Conservation (phyloP, 2,113 vertebrate genomes). For the Zingel zingel region DNA sequence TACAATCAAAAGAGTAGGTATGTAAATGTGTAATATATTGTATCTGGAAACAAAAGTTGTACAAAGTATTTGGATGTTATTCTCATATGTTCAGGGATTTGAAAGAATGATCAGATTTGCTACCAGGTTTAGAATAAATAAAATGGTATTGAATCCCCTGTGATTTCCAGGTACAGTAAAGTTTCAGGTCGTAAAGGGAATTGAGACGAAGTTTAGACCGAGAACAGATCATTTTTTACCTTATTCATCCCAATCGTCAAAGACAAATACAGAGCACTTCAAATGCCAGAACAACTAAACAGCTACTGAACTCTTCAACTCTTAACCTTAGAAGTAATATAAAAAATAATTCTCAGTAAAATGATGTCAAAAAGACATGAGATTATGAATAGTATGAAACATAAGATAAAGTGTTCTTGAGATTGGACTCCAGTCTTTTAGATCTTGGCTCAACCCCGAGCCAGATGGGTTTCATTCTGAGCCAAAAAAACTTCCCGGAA, state of each 20-base stretch:
- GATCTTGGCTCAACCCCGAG: not conserved
- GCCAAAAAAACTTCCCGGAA: constrained; percentile 2
- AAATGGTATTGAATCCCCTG: not conserved
- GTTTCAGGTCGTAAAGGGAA: not conserved
- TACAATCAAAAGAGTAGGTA: too few species aligned
- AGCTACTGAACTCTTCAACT: too few species aligned
- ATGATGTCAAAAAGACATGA: not conserved
- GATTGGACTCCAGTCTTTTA: not conserved
- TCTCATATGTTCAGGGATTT: not conserved
- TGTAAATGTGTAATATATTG: not conserved
- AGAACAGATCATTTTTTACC: not conserved
- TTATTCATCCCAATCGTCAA: not conserved
- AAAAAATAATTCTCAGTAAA: too few species aligned
- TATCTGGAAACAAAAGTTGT: not conserved
- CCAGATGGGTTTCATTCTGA: not conserved
- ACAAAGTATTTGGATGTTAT: not conserved
- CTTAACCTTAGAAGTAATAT: too few species aligned
- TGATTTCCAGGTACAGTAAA: not conserved
- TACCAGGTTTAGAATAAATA: not conserved
- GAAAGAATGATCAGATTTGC: not conserved
- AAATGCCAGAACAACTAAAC: too few species aligned
- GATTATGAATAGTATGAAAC: not conserved
- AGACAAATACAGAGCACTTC: not conserved
- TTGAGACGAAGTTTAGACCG: not conserved
- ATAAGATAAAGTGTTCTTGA: too few species aligned